phyloP scores from a whole-genome alignment of 2,888 invertebrate genomes.

The Slavum lentiscoides region DNA sequence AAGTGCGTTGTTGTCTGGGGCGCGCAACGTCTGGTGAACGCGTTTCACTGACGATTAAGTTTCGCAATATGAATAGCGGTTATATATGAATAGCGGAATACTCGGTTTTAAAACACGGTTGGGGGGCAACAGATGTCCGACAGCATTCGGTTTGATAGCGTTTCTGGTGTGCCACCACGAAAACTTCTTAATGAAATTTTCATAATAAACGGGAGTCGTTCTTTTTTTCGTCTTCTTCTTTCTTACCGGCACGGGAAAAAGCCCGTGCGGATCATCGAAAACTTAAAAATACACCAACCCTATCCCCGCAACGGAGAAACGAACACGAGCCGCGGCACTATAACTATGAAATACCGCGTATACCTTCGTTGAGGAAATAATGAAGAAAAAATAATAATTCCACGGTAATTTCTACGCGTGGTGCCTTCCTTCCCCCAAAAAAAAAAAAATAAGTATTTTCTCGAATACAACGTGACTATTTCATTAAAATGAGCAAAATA shows the following conservation, averaged over 20 bases:
- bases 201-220: slow-evolving; percentile 39
- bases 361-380: too few relatives aligned
- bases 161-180: slow-evolving; percentile 28
- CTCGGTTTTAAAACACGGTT: slow-evolving; percentile 30
- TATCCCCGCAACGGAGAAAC: too few relatives aligned
- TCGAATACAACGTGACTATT: too few relatives aligned
- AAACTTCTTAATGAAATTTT: slow-evolving; percentile 53
- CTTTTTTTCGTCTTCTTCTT: slow-evolving; percentile 19
- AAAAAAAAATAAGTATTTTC: too few relatives aligned
- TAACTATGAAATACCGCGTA: too few relatives aligned
- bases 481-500: too few relatives aligned
- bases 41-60: slow-evolving; percentile 47
- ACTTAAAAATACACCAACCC: too few relatives aligned
- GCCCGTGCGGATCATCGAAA: background rate
- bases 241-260: background rate
- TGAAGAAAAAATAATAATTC: too few relatives aligned
- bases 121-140: slow-evolving; percentile 49
- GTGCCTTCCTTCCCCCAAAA: too few relatives aligned
- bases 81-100: background rate
- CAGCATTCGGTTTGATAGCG: slow-evolving; percentile 34
- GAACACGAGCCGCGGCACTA: too few relatives aligned
- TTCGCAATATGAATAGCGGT: slow-evolving; percentile 41
- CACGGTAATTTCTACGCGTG: too few relatives aligned
- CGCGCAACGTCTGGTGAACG: slow-evolving; percentile 25
- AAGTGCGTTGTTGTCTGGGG: background rate